These are phyloP conservation scores for Empidonax traillii DNA, from an alignment of 2,113 vertebrate genomes.

Conservation along the genomic window DNA sequence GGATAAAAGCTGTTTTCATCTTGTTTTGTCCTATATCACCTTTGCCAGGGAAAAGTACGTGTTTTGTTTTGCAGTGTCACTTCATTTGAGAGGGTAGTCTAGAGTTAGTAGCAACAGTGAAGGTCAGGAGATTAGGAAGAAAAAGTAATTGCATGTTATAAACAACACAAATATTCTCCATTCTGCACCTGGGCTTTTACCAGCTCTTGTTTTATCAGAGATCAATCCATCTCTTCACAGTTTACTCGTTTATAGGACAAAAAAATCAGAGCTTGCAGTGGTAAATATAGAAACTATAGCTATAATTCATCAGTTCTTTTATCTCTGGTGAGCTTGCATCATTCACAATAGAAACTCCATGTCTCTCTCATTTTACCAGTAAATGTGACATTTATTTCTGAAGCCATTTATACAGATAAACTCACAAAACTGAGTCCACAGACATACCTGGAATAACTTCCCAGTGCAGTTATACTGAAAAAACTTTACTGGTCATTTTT, in stretches of 20 bases:
- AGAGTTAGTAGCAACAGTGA: slow-evolving; percentile 50
- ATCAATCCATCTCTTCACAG: slow-evolving; percentile 42
- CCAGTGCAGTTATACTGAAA: neutral
- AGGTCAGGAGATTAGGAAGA: slow-evolving; percentile 62
- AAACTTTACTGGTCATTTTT: neutral
- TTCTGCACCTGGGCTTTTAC: slow-evolving; percentile 52
- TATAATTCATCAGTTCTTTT: slow-evolving; percentile 57
- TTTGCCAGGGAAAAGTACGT: slow-evolving; percentile 21
- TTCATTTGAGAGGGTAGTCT: slow-evolving; percentile 34
- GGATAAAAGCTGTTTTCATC: neutral
- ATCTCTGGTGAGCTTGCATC: slow-evolving; percentile 40
- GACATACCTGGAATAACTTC: neutral
- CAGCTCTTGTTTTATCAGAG: slow-evolving; percentile 55
- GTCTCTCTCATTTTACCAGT: slow-evolving; percentile 25
- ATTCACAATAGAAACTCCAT: slow-evolving; percentile 19
- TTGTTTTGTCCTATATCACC: slow-evolving; percentile 5
- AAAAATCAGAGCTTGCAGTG: slow-evolving; percentile 59
- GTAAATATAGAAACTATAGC: slow-evolving; percentile 55
- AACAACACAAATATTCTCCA: slow-evolving; percentile 53
- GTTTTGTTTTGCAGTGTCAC: slow-evolving; percentile 41
- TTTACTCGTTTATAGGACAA: slow-evolving; percentile 54
- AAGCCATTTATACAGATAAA: slow-evolving; percentile 19
- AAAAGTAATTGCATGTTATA: slow-evolving; percentile 54
- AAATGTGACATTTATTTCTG: slow-evolving; percentile 40
- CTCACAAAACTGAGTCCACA: slow-evolving; percentile 1